Conservation (phyloP, 2,888 invertebrate genomes). For the Brachynemurus nebulosus region DNA sequence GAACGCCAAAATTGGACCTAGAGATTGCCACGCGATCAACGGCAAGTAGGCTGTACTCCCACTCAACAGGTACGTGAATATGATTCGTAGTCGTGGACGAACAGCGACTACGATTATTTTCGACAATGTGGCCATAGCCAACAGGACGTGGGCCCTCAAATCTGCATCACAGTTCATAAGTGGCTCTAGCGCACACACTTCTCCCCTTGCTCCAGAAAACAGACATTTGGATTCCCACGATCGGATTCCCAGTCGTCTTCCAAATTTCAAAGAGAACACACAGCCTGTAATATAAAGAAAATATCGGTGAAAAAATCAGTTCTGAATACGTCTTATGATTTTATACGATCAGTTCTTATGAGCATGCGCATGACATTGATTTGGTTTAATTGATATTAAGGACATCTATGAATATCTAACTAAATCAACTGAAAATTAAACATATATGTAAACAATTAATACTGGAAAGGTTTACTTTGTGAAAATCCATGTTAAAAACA, state of each 20-base stretch:
- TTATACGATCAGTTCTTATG: no score
- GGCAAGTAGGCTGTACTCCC: conserved; percentile 59
- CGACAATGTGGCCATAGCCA: conserved; percentile 89
- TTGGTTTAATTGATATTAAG: no score
- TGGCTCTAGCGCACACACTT: conserved; percentile 68
- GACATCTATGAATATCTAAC: no score
- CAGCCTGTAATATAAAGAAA: conserved; percentile 63
- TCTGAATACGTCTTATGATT: no score
- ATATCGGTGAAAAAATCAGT: no score
- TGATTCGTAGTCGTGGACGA: conserved; percentile 59
- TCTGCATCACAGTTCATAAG: conserved; percentile 44
- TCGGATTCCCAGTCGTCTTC: conserved; percentile 73
- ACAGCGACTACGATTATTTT: conserved; percentile 72
- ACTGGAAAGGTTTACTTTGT: no score
- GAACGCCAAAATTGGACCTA: conserved; percentile 80
- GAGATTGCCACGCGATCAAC: conserved; percentile 79
- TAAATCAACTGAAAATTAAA: no score
- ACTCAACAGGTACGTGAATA: conserved; percentile 48
- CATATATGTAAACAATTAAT: no score
- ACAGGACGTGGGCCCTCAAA: conserved; percentile 57
- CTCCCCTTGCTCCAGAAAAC: conserved; percentile 94
- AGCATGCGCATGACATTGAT: no score
- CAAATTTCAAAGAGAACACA: conserved; percentile 86
- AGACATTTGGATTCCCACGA: conserved; percentile 84
- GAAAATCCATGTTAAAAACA: no score